Percentiles rank a stretch among this genome's conserved stretches.
These are phyloP conservation scores for Chymomyza costata DNA, from an alignment of 1,140 invertebrate genomes.

Conservation along the genomic window DNA sequence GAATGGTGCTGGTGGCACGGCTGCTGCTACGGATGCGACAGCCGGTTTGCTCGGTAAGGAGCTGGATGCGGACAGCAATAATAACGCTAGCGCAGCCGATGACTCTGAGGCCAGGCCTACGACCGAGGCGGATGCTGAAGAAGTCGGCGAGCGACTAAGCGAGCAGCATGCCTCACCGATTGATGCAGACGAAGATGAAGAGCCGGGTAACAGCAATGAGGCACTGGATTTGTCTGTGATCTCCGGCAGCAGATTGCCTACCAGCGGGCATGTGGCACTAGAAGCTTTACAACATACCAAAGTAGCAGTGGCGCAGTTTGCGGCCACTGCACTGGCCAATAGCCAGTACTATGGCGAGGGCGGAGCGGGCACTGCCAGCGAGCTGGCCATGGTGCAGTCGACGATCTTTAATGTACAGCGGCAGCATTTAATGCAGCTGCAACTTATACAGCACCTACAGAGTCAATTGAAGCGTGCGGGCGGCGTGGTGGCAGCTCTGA, in stretches of 20 bases:
- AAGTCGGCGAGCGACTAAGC: conserved; percentile 6
- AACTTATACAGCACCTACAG: conserved; percentile 93
- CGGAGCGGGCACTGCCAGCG: conserved; percentile 78
- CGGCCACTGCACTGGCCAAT: conserved; percentile 87
- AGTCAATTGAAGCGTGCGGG: conserved; percentile 81
- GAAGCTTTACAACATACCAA: conserved; percentile 90
- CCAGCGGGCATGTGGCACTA: conserved; percentile 79
- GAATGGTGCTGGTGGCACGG: conserved; percentile 26
- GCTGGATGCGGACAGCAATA: conserved; percentile 65
- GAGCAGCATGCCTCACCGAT: too few species aligned
- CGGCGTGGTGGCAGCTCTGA: conserved; percentile 43
- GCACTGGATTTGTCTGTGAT: conserved; percentile 68
- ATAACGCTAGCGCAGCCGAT: conserved; percentile 39
- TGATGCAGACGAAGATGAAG: conserved; percentile 13
- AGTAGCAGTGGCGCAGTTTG: conserved; percentile 92
- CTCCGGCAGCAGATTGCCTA: conserved; percentile 45
- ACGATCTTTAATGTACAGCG: conserved; percentile 93
- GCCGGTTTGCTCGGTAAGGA: conserved; percentile 42
- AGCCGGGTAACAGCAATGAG: conserved; percentile 51
- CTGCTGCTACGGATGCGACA: conserved; percentile 1
- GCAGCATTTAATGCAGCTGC: conserved; percentile 94
- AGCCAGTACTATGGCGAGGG: conserved; percentile 83
- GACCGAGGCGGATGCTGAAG: not conserved
- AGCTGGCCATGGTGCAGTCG: conserved; percentile 90
- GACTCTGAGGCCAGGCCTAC: not conserved